Base-by-base conservation (phyloP, 2,797 vertebrate genomes). In the Xenentodon cancila region DNA sequence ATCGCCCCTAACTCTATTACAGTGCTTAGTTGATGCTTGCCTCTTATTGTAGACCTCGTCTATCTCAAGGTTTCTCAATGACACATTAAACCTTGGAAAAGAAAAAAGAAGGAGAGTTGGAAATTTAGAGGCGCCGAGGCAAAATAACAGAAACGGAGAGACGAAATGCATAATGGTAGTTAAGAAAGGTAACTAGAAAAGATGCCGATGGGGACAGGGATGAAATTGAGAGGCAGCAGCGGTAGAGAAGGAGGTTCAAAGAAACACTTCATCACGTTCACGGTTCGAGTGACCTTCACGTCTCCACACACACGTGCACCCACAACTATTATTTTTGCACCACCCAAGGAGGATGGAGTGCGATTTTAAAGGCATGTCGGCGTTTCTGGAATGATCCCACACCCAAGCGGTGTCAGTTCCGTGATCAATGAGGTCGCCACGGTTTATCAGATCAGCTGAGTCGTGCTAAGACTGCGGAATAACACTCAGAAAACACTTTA, bases 11-110 rank as follows among this genome's bases (percentile, higher is more conserved):
- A 79, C 76, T 72, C 64, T 22, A 71, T 72, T 80, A 69, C 75
- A 53, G 53, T 34, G 74, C 72, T 0, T 53, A 58, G 80, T 62
- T 73, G 80, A 82, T 68, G 62, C 66, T 44, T 56, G 49, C 71
- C 74, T 79, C 75, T 73, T 44, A 66, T 40, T 63, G 72, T 78
- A 75, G 72, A 83, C 69, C 79, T 80, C 86, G 84, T 91, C 79
- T 57, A 66, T 88, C 85, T 88, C 80, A 88, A 84, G 87, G 84
- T 86, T 79, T 75, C 68, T 68, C 84, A 73, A 77, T 84, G 89
- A 85, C 84, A 77, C 55, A 70, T 86, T 78, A 72, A 86, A 66
- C 61, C 68, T 49, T 7, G 59, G 61, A 43, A 52, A 72, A 64
- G 56, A 75, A 49, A 47, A n/a, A 44, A 59, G 63, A 9, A 32